Conservation (phyloP, 2,888 invertebrate species). For the Acleris emargana region DNA sequence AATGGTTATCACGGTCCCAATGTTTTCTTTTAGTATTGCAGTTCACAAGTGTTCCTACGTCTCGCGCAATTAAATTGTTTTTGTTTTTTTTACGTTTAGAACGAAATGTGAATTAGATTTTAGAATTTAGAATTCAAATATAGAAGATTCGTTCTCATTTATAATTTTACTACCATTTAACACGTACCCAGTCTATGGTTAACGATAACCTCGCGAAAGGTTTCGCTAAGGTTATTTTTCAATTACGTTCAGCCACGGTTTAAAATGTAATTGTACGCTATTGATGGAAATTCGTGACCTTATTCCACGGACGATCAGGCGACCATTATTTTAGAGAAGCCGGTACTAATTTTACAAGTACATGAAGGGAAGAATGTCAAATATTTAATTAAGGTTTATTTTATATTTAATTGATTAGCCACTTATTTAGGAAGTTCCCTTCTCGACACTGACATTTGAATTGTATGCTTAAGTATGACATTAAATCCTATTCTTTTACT, state of each 20-base stretch:
- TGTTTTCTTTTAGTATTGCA: constrained; percentile 29
- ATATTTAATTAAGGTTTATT: neutral
- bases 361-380: neutral
- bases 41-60: constrained; percentile 8
- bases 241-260: constrained; percentile 33
- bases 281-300: constrained; percentile 23
- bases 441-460: too few relatives aligned
- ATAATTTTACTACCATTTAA: too few relatives aligned
- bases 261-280: constrained; percentile 29
- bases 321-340: constrained; percentile 14
- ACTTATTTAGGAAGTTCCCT: neutral
- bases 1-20: constrained; percentile 31
- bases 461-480: too few relatives aligned
- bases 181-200: neutral
- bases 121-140: neutral
- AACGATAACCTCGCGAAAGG: constrained; percentile 24
- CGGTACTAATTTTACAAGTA: constrained; percentile 8
- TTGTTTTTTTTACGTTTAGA: neutral
- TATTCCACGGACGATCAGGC: constrained; percentile 11
- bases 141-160: too few relatives aligned
- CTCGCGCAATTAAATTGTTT: neutral
- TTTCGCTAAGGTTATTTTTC: constrained; percentile 38
- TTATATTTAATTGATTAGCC: neutral
- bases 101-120: neutral
- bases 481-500: too few relatives aligned